Base-by-base conservation (phyloP, 2,888 invertebrate species). In the Eupelmus urozonus region DNA sequence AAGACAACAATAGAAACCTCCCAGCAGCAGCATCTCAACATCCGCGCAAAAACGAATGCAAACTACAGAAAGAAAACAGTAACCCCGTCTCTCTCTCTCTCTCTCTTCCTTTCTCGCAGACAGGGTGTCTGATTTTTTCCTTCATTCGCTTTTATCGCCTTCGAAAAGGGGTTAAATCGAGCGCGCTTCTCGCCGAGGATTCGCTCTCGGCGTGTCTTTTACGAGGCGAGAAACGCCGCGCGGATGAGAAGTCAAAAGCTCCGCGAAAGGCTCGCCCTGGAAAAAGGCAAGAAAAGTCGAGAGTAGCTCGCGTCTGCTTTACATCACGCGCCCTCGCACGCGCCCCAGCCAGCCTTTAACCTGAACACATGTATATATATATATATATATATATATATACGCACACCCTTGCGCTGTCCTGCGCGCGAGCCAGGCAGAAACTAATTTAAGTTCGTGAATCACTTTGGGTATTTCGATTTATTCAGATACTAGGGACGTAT, bases 401-500 rank as follows among this genome's bases (percentile, higher is more conserved):
- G 11, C 55, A 45, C n/a, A n/a, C n/a, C 60, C 49, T 60, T 34
- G 55, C 25, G 42, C 20, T 55, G 23, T 29, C 18, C 34, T 66
- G 16, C 40, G 81, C 81, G 80, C 78, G 78, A 82, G 81, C 82
- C 82, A 81, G 82, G 79, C 84, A 84, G 85, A 88, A 88, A 88
- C 88, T 88, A 88, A 88, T 88, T 88, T 88, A 88, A 88, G 88
- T 88, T 88, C 85, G 88, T 85, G 87, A 88, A 88, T 88, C 87
- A 88, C 88, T 88, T 88, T 85, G 85, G 85, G 85, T 87, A 86
- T 88, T 88, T 88, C 88, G 88, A 88, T 88, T 88, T 88, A 88
- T 88, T 88, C 87, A 87, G 87, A 88, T 88, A 85, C 86, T 72
- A 62, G 85, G 83, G 84, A 85, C 84, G 87, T 87, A 88, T 88